Evolutionary conservation across 2,888 invertebrate species (phyloP).

Genomic region (Xylota segnis): DNA sequence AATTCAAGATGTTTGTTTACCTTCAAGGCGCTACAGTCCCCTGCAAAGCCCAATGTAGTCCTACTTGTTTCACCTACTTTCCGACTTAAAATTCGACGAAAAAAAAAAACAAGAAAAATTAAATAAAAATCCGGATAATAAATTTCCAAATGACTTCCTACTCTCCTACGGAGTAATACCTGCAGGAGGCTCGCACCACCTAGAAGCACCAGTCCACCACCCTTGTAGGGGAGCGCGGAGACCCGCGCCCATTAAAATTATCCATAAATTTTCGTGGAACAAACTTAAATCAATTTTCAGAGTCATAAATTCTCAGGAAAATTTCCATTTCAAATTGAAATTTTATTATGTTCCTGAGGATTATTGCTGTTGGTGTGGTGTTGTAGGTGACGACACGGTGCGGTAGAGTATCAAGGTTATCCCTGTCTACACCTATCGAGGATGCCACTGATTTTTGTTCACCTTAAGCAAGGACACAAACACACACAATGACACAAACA

Average conservation of each 20-base stretch:
- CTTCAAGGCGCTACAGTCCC: background rate
- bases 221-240: background rate
- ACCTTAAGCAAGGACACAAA: conserved; percentile 7
- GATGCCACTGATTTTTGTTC: conserved; percentile 30
- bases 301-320: conserved; percentile 61
- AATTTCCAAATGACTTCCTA: conserved; percentile 59
- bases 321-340: conserved; percentile 69
- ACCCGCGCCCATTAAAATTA: conserved; percentile 55
- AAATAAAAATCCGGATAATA: conserved; percentile 40
- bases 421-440: conserved; percentile 21
- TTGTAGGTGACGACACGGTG: conserved; percentile 12
- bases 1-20: too few relatives aligned
- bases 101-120: background rate
- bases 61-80: conserved; percentile 52
- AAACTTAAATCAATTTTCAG: conserved; percentile 70
- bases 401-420: conserved; percentile 22
- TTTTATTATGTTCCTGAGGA: conserved; percentile 62
- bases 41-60: conserved; percentile 19
- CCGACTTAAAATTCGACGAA: background rate
- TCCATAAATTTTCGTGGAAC: conserved; percentile 65
- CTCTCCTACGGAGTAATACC: conserved; percentile 19
- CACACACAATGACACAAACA: conserved; percentile 6
- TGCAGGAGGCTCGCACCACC: conserved; percentile 11
- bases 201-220: background rate
- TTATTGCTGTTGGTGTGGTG: conserved; percentile 49